phyloP scores from a whole-genome alignment of 1,140 invertebrate species.

The Armadillidium nasatum region DNA sequence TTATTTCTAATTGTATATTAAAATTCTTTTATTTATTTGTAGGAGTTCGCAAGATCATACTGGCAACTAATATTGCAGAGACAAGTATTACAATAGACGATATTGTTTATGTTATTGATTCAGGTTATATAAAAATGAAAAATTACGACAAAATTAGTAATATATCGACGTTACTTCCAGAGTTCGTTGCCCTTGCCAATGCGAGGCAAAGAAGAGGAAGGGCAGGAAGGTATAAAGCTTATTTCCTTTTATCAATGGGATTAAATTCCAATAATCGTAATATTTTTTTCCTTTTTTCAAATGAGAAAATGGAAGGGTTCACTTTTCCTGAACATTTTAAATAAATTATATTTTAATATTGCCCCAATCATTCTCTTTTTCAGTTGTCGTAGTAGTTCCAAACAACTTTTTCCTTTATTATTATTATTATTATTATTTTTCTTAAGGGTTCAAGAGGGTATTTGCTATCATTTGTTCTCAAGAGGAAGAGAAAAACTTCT shows the following conservation, averaged over 20 bases:
- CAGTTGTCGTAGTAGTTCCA: no score
- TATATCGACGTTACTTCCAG: slow-evolving; percentile 63
- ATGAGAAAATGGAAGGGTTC: no score
- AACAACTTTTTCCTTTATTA: no score
- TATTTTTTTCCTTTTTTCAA: no score
- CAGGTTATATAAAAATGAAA: slow-evolving; percentile 72
- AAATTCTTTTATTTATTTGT: slow-evolving; percentile 46
- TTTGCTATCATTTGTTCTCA: slow-evolving; percentile 71
- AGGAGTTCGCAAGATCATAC: slow-evolving; percentile 65
- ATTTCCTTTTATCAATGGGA: slow-evolving; percentile 17
- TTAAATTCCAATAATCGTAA: background rate
- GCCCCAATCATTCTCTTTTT: no score
- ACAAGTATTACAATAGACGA: slow-evolving; percentile 89
- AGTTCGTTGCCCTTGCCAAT: slow-evolving; percentile 76
- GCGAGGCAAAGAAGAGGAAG: slow-evolving; percentile 68
- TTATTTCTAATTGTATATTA: no score
- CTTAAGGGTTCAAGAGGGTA: slow-evolving; percentile 67
- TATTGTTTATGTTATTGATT: slow-evolving; percentile 79
- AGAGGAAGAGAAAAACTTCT: slow-evolving; percentile 58
- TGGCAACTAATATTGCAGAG: slow-evolving; percentile 77
- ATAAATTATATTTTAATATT: no score
- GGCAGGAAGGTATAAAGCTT: slow-evolving; percentile 60
- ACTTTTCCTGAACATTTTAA: no score
- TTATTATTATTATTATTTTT: no score
- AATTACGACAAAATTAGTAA: slow-evolving; percentile 69